Evolutionary conservation across 2,113 vertebrate species (phyloP).

Genomic region (Nycticebus coucang): DNA sequence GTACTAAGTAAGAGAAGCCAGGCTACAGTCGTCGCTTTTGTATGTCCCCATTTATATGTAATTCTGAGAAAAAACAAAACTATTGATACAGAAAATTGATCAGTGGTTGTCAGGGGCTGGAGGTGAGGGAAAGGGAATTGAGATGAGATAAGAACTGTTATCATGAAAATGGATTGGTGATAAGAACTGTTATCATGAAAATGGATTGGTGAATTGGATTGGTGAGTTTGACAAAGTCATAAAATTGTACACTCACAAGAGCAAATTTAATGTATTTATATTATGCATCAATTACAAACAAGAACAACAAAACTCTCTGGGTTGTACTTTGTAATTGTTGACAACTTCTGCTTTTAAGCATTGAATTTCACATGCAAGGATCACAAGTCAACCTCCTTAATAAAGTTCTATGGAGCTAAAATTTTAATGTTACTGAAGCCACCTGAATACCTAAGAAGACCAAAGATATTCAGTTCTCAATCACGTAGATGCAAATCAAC

Average conservation of each 20-base stretch:
- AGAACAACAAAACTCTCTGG: background rate
- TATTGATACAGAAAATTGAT: background rate
- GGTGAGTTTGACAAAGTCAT: background rate
- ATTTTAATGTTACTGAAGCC: background rate
- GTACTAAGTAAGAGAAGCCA: background rate
- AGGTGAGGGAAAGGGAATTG: fast-evolving
- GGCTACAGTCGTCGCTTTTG: background rate
- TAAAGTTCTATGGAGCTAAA: background rate
- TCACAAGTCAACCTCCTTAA: background rate
- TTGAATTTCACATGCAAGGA: background rate
- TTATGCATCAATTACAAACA: background rate
- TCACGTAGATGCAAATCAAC: background rate
- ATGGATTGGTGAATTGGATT: background rate
- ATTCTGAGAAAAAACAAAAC: background rate
- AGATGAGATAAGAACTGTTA: background rate
- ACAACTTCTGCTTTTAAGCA: background rate
- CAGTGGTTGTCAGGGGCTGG: fast-evolving
- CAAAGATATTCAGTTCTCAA: background rate
- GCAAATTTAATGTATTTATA: background rate
- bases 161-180: too few species aligned
- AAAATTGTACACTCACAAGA: background rate
- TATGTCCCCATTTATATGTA: background rate
- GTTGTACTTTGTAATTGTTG: background rate
- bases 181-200: background rate
- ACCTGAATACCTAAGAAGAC: background rate